Evolutionary conservation across 23 tunicate genomes (phyloP), one percentile per base, ranked within the genome.

Genomic region (Ciona savignyi): DNA sequence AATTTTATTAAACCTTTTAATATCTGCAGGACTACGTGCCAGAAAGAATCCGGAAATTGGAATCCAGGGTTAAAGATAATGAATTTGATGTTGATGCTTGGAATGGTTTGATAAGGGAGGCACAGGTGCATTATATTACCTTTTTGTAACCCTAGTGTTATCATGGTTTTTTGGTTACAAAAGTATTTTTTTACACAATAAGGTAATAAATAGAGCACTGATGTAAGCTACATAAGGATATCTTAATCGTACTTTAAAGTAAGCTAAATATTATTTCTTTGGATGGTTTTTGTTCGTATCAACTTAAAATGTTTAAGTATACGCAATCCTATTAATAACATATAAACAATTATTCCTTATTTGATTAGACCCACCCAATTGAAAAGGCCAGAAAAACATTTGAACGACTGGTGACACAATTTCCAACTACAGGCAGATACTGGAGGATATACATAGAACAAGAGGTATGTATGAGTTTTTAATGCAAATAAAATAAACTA

Each of bases 371-470:
- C 27, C 92, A 83, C 30, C 56, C 76, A 27, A 88, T 94, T 35
- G 70, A 83, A 42, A 94, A 94, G 75, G 95, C 95, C 30, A 76
- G 99, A 29, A 79, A 80, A 29, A 71, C 79, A 1, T 94, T 86
- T 66, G 99, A 94, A 64, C 62, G 80, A 69, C 71, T 94, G 27
- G 86, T 94, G 0, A 30, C 85, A 24, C 95, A 94, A 66, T 94
- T 86, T 80, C 95, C 99, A 27, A 87, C 88, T 1, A 74, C 95
- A 15, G 99, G 99, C 25, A 74, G 90, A 83, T 94, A 86, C 66
- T 94, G 99, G 99, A 83, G 82, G 76, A 86, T 86, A 26, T 94
- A 94, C 66, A 94, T 94, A 27, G 99, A 94, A 61, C 99, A 94
- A 33, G 99, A 94, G 92, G 97, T 91, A 35, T 67, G 75, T 24